Evolutionary conservation across 2,888 invertebrate species (phyloP), one percentile per base, ranked within the genome.

Genomic region (Pachymerium ferrugineum): DNA sequence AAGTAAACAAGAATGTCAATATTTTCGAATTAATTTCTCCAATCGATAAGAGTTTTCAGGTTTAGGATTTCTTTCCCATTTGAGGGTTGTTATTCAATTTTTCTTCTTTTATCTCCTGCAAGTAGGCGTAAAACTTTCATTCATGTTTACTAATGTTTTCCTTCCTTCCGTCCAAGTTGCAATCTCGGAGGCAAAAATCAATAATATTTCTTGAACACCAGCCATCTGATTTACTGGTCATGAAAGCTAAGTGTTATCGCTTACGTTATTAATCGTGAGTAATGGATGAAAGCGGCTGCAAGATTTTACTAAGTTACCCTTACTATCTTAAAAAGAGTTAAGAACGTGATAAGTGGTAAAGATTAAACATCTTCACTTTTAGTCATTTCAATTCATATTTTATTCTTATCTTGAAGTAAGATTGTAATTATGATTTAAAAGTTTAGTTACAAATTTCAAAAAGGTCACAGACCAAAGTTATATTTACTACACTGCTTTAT

Each of bases 221-320:
- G 54, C 28, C 54, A 54, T 54, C 54, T 54, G 54, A 54, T 54
- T 54, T 54, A 54, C 54, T 54, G 54, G 54, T 54, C 54, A 28
- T 54, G 54, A 54, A 54, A 54, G 54, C 54, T 54, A 54, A 54
- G 54, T 22, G 54, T 54, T 54, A 54, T 54, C 54, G 54, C 54
- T 22, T 14, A 14, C 22, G 54, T 54, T 54, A 54, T 54, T 54
- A 54, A 54, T 54, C 54, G 54, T 54, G 54, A 54, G 54, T 54
- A 54, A 54, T 54, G 54, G 54, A 54, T 54, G 54, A 22, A n/a
- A 25, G 54, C 2, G 22, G 25, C 25, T 54, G 54, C 25, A 54
- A 6, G 54, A 54, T 6, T 54, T 54, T 54, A 25, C 54, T 54
- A n/a, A n/a, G n/a, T n/a, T n/a, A n/a, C n/a, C n/a, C n/a, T n/a